Base-by-base conservation (phyloP, 2,888 invertebrate species). In the Heteropelma amictum region DNA sequence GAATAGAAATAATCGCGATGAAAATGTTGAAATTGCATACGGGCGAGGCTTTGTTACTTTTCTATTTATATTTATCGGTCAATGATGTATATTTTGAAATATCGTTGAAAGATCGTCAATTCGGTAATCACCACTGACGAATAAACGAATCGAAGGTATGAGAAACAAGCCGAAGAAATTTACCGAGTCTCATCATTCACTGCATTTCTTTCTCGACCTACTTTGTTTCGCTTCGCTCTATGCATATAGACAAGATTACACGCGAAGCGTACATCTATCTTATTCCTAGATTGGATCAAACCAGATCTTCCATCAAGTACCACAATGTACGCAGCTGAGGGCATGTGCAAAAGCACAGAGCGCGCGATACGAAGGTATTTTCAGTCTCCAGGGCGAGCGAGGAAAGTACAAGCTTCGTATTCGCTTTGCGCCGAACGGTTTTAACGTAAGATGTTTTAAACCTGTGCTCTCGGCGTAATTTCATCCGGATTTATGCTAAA, bases 221-320 rank as follows among this genome's bases (percentile, higher is more conserved):
- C 33, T 56, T 56, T 38, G 30, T 56, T 58, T 40, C 30, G 30
- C 40, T 30, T 40, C 14, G 47, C 49, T 30, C 23, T 30, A 64
- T 49, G 49, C 49, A 40, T n/a, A n/a, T 49, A 23, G 38, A 71
- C 70, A 33, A 26, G 82, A 78, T 77, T 81, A 83, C 85, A 86
- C 85, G 87, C 86, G 80, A 85, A 82, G 76, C 83, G 80, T 83
- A 80, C 86, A 86, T 87, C 86, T 84, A 86, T 87, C 87, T 87
- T 86, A 81, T 77, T 85, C 80, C 78, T 73, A 69, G 81, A 82
- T 81, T 80, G 82, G 82, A 81, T 81, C 84, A 79, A 78, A 80
- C 81, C 49, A 42, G 83, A 83, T 84, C 84, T 82, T 81, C 77
- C 77, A 64, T 71, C 71, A 64, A 49, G 49, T 49, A 64, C 38